phyloP scores from a whole-genome alignment of 2,797 vertebrate genomes.

The Harpagifer antarcticus region DNA sequence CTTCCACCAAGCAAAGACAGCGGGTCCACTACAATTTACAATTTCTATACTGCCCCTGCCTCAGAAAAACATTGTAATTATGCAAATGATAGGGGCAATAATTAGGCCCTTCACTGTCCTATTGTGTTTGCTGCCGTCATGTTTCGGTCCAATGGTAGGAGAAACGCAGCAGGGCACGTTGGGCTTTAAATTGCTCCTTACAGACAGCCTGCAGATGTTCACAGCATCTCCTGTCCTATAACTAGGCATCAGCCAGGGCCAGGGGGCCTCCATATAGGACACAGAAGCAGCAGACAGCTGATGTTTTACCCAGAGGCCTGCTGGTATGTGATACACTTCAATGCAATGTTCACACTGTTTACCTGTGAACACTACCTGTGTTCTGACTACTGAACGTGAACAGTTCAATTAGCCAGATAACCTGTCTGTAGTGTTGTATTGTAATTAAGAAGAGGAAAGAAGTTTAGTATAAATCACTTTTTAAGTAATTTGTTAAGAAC shows the following conservation, averaged over 20 bases:
- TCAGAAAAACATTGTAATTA: constrained; percentile 86
- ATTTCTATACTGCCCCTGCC: constrained; percentile 84
- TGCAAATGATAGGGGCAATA: constrained; percentile 88
- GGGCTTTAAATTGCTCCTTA: constrained; percentile 70
- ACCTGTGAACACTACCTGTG: constrained; percentile 1
- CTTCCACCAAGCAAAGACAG: constrained; percentile 84
- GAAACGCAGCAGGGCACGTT: constrained; percentile 58
- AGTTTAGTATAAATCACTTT: not conserved
- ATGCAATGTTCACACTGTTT: not conserved
- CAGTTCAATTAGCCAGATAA: not conserved
- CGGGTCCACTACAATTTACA: constrained; percentile 87
- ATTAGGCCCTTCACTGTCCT: constrained; percentile 84
- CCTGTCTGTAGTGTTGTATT: too few species aligned
- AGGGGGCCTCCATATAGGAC: constrained; percentile 11
- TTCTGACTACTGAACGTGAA: too few species aligned
- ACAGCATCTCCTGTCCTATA: constrained; percentile 38
- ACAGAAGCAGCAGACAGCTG: constrained; percentile 10
- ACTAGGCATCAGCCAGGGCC: constrained; percentile 45
- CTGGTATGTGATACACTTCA: not conserved
- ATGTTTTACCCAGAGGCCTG: constrained; percentile 10
- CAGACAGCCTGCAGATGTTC: constrained; percentile 78
- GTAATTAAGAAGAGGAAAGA: not conserved
- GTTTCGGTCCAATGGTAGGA: constrained; percentile 70
- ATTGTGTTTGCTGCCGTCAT: constrained; percentile 76
- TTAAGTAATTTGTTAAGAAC: not conserved